A percentile compares a stretch with the other conserved stretches of the same genome.
Conservation (phyloP, 2,888 invertebrate genomes). For the Adineta ricciae region DNA sequence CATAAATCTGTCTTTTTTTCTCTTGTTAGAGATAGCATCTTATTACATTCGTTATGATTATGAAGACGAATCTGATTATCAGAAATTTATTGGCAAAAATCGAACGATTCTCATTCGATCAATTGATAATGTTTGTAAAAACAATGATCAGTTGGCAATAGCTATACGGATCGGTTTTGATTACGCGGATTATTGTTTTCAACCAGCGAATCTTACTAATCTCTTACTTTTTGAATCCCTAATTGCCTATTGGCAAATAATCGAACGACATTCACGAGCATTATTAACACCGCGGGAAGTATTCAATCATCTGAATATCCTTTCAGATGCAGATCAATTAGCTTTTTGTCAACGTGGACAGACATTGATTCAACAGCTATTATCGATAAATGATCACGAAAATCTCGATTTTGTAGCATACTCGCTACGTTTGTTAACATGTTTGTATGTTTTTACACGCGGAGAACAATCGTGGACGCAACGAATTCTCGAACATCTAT, state of each 20-base stretch:
- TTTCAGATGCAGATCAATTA: not conserved
- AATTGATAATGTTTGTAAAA: not conserved
- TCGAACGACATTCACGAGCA: not conserved
- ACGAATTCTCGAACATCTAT: constrained; percentile 17
- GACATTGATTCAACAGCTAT: not conserved
- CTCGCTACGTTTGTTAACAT: constrained; percentile 6
- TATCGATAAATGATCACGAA: not conserved
- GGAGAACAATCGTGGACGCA: not conserved
- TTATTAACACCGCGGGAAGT: not conserved
- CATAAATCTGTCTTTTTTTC: no score
- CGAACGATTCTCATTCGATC: not conserved
- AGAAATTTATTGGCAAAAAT: constrained; percentile 21
- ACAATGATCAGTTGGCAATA: not conserved
- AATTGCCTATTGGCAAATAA: not conserved
- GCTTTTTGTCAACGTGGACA: constrained; percentile 20
- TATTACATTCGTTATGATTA: not conserved
- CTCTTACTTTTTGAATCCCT: not conserved
- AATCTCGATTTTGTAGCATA: not conserved
- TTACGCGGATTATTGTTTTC: constrained; percentile 11
- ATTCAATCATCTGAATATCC: not conserved
- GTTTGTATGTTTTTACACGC: not conserved
- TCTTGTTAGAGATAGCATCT: not conserved
- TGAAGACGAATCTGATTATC: constrained; percentile 20
- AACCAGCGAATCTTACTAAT: not conserved
- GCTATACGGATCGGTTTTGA: constrained; percentile 11